These are phyloP conservation scores for Pyrocoelia pectoralis DNA, from an alignment of 2,888 invertebrate species.

Conservation along the genomic window DNA sequence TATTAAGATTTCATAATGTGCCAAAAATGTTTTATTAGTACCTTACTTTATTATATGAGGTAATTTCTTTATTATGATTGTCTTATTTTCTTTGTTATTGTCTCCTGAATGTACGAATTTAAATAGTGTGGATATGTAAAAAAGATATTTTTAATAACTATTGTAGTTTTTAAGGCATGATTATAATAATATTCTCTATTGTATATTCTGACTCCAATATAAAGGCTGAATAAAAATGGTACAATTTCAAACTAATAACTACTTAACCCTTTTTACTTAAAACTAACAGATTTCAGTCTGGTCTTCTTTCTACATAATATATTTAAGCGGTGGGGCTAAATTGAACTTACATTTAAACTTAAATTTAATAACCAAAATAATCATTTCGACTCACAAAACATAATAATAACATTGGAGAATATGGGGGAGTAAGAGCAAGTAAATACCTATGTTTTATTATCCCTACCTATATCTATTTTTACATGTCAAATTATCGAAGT, in stretches of 20 bases:
- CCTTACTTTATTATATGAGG: conserved; percentile 8
- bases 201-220: conserved; percentile 36
- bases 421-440: no score
- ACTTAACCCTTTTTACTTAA: no score
- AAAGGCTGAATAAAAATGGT: conserved; percentile 29
- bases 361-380: no score
- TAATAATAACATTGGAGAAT: no score
- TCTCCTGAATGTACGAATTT: conserved; percentile 22
- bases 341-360: no score
- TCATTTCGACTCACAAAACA: no score
- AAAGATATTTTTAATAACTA: conserved; percentile 43
- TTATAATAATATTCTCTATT: conserved; percentile 32
- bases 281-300: no score
- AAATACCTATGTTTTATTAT: no score
- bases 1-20: conserved; percentile 24
- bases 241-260: neutral
- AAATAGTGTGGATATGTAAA: conserved; percentile 37
- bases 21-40: conserved; percentile 22
- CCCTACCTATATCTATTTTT: no score
- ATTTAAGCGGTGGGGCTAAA: no score
- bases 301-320: no score
- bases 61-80: conserved; percentile 3
- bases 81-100: neutral
- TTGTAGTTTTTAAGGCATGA: conserved; percentile 36
- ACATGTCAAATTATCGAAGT: no score